These are phyloP conservation scores for Pseudocheirus occidentalis DNA, from an alignment of 2,797 vertebrate genomes.

Conservation along the genomic window DNA sequence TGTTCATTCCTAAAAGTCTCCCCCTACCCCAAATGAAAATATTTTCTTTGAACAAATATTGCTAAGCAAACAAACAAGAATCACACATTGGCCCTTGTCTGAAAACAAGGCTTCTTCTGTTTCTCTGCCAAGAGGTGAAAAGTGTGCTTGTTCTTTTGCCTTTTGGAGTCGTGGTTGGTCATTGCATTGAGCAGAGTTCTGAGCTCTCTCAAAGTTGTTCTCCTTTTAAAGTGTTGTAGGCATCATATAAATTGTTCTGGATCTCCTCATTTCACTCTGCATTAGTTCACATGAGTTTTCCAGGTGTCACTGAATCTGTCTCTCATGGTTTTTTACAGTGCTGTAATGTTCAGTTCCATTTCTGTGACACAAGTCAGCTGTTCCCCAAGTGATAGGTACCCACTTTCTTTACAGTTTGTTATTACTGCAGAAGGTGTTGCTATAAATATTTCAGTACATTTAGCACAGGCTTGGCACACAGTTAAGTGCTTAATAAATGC, in stretches of 20 bases:
- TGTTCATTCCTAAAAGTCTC: background rate
- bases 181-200: background rate
- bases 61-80: background rate
- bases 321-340: fast-evolving
- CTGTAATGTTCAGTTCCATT: background rate
- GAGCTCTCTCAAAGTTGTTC: background rate
- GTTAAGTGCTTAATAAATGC: background rate
- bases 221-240: background rate
- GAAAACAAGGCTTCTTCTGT: background rate
- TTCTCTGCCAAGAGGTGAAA: background rate
- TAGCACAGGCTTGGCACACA: background rate
- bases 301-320: background rate
- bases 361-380: conserved; percentile 19
- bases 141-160: background rate
- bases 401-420: conserved; percentile 37
- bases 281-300: background rate
- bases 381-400: conserved; percentile 11
- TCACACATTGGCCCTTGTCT: background rate
- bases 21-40: background rate
- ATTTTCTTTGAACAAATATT: background rate
- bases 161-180: background rate
- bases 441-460: background rate
- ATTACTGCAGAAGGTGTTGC: background rate
- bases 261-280: background rate
- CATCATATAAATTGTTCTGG: background rate